A percentile compares a stretch with the other conserved stretches of the same genome.
Evolutionary conservation across 1,140 invertebrate species (phyloP).

Genomic region (Drosophila dunni): DNA sequence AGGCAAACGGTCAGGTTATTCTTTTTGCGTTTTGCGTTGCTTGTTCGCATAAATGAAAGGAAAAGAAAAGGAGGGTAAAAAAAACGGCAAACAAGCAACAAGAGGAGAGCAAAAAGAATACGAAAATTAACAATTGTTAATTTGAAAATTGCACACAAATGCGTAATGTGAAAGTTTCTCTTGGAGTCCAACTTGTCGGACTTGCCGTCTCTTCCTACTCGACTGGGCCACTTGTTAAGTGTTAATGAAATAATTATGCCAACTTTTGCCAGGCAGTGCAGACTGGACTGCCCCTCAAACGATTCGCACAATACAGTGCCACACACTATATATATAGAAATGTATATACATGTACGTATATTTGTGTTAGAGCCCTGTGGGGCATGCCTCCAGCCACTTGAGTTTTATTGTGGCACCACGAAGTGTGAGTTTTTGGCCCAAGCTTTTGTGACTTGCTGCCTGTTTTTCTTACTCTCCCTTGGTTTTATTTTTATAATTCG

Average conservation of each 20-base stretch:
- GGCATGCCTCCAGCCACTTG: slow-evolving; percentile 61
- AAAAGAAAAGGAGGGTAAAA: not conserved
- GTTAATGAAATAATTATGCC: slow-evolving; percentile 83
- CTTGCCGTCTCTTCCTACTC: not conserved
- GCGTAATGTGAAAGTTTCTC: slow-evolving; percentile 77
- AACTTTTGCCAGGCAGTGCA: slow-evolving; percentile 57
- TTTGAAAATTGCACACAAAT: slow-evolving; percentile 83
- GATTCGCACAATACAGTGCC: slow-evolving; percentile 3
- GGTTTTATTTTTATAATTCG: slow-evolving; percentile 71
- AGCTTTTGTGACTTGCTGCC: slow-evolving; percentile 4
- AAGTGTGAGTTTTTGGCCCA: slow-evolving; percentile 63
- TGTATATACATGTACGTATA: not conserved
- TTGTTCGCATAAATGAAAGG: slow-evolving; percentile 57
- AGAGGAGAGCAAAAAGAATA: slow-evolving; percentile 50
- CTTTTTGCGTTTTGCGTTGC: slow-evolving; percentile 56
- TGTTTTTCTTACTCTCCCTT: slow-evolving; percentile 11
- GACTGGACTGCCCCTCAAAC: slow-evolving; percentile 16
- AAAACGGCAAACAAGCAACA: slow-evolving; percentile 16
- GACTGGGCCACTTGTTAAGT: slow-evolving; percentile 78
- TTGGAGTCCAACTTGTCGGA: not conserved
- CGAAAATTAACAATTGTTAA: slow-evolving; percentile 82
- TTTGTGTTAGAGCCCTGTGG: slow-evolving; percentile 1
- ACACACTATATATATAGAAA: not conserved
- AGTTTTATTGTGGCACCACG: slow-evolving; percentile 76
- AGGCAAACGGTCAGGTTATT: slow-evolving; percentile 75